Evolutionary conservation across 2,888 invertebrate genomes (phyloP), one percentile per base, ranked within the genome.

Genomic region (Caenorhabditis drosophilae): DNA sequence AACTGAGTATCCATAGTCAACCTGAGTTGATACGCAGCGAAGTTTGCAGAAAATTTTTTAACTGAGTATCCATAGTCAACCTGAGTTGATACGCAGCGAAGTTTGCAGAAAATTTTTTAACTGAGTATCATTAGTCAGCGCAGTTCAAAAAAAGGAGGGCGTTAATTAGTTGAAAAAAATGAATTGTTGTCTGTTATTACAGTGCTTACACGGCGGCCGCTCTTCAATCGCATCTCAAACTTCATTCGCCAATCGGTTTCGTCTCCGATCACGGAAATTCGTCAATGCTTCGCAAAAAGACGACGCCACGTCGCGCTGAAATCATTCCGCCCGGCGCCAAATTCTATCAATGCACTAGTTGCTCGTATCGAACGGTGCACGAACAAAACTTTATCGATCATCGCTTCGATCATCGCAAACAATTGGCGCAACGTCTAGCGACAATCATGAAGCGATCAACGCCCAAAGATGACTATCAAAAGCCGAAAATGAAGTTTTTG

Each of bases 381-480:
- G 44, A 64, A 7, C 62, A 58, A 6, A 40, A 35, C 2, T 74
- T 69, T 42, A 22, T 59, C 18, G 63, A 70, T 22, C 78, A 78
- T 51, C 54, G 62, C 25, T 60, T 50, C 22, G 59, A 62, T 22
- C 78, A 78, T 54, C 40, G 77, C 11, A 55, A 58, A 41, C 50
- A 61, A n/a, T 35, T 75, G n/a, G 59, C 70, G 31, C 67, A 69
- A 42, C 62, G 77, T 15, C 60, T 78, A 15, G 45, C 62, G 47
- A 68, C 75, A 11, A 54, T 62, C 1, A 66, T 75, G 56, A 78
- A 78, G 49, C 51, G 78, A 9, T 59, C 67, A 22, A 48, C 55
- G 6, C 60, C 50, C 34, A 64, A 73, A 46, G 61, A 55, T 11
- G 67, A 70, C 12, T 60, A 67, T 46, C 55, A 58, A 18, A 44